Evolutionary conservation across 64 coral and sea anemone species (phyloP), one percentile per base, ranked within the genome.

Genomic region (Actinia equina): DNA sequence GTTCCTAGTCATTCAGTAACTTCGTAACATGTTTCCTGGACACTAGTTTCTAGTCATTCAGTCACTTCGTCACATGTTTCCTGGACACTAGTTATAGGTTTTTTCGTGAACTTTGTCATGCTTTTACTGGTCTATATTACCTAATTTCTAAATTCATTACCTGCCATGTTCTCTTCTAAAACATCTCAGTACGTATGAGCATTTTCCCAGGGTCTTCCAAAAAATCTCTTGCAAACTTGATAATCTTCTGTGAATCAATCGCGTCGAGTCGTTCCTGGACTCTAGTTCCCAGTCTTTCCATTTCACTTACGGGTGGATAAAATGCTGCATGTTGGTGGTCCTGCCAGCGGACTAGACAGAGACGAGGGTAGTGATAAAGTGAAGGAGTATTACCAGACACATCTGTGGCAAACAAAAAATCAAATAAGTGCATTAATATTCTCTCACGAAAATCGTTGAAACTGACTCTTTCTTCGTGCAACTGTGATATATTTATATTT

Each of bases 301-400:
- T 77, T 70, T 97, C 94, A 12, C 77, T 52, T 17, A 93, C 26
- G 1, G 94, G 85, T 20, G 94, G 94, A 46, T 86, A 97, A 27
- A 97, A 97, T 3, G 94, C 91, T 5, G 94, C 91, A 51, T 97
- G 94, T 44, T 97, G 94, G n/a, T 97, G 94, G 51, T 97, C 94
- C n/a, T 93, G 25, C 85, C 85, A 93, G 2, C 62, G 80, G 13
- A 97, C 89, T n/a, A 97, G 90, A 27, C 94, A 97, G 27, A 97
- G 52, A 0, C 94, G 91, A 1, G 94, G 94, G 58, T 97, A 97
- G 77, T 91, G 64, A 59, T 93, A 96, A 9, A 96, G 56, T 12
- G 85, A 83, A 3, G 94, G 94, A 25, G 80, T 1, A 82, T 19
- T 57, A 82, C 12, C 25, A 13, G 69, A 42, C 13, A 41, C 2